A percentile compares a stretch with the other conserved stretches of the same genome.
Conservation (phyloP, 2,797 vertebrate species). For the Molossus molossus region DNA sequence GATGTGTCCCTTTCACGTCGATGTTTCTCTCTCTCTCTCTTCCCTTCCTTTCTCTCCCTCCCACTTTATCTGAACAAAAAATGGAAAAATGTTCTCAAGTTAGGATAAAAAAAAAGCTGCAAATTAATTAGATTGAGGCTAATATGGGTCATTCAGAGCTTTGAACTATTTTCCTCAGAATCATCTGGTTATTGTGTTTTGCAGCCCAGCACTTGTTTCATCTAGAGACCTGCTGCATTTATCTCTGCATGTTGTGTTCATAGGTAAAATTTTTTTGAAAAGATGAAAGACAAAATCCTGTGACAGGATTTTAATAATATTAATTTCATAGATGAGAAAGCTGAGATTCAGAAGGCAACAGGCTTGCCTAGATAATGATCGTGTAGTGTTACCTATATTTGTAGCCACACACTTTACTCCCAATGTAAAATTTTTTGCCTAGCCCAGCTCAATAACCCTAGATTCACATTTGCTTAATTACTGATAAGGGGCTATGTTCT, state of each 20-base stretch:
- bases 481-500: neutral
- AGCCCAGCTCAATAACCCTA: neutral
- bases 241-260: neutral
- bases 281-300: neutral
- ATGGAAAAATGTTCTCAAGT: too few species aligned
- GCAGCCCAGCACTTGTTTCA: neutral
- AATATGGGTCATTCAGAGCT: neutral
- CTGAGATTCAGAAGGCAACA: neutral
- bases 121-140: neutral
- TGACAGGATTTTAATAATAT: neutral
- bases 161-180: neutral
- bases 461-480: neutral
- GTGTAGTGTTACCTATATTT: neutral
- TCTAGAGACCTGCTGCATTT: neutral
- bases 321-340: slow-evolving; percentile 6
- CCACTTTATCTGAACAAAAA: too few species aligned
- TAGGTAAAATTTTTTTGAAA: neutral
- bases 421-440: neutral
- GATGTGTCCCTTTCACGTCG: too few species aligned
- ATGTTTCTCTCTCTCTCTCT: too few species aligned
- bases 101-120: neutral
- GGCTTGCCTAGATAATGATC: neutral
- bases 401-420: neutral
- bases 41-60: too few species aligned
- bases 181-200: neutral